Conservation (phyloP, 2,797 vertebrate species). For the Parotocinclus haroldoi region DNA sequence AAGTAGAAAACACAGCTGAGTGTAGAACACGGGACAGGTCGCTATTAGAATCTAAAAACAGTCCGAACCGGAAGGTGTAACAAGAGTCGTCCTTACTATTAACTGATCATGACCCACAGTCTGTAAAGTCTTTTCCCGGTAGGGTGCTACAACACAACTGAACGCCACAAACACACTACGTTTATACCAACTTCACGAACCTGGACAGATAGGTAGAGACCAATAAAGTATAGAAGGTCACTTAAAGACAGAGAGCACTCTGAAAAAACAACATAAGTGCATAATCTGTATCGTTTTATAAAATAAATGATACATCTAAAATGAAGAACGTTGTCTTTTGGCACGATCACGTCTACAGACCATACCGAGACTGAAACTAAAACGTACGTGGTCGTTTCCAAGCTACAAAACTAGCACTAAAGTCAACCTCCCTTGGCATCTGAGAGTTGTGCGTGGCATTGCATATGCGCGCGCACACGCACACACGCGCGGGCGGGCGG, state of each 20-base stretch:
- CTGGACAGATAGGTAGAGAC: constrained; percentile 74
- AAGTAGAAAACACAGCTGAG: neutral
- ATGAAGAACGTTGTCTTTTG: constrained; percentile 21
- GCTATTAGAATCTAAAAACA: neutral
- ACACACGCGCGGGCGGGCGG: too few species aligned
- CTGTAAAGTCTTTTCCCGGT: constrained; percentile 16
- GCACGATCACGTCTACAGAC: constrained; percentile 30
- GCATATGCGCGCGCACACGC: too few species aligned
- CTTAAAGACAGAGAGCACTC: constrained; percentile 76
- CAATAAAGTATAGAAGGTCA: constrained; percentile 77
- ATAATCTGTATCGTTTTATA: constrained; percentile 38
- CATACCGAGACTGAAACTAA: constrained; percentile 26
- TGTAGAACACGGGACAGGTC: neutral
- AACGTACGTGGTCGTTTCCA: constrained; percentile 5
- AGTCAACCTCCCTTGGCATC: constrained; percentile 17
- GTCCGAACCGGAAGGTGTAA: neutral
- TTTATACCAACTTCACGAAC: constrained; percentile 51
- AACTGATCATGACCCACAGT: constrained; percentile 24
- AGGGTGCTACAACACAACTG: constrained; percentile 6
- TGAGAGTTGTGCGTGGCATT: too few species aligned
- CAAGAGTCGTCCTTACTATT: constrained; percentile 14
- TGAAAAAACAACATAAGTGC: constrained; percentile 52
- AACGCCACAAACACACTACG: constrained; percentile 38
- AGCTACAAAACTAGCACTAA: constrained; percentile 18
- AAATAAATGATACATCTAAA: constrained; percentile 21